A percentile compares a stretch with the other conserved stretches of the same genome.
These are phyloP conservation scores for Limnephilus marmoratus DNA, from an alignment of 2,888 invertebrate genomes.

Conservation along the genomic window DNA sequence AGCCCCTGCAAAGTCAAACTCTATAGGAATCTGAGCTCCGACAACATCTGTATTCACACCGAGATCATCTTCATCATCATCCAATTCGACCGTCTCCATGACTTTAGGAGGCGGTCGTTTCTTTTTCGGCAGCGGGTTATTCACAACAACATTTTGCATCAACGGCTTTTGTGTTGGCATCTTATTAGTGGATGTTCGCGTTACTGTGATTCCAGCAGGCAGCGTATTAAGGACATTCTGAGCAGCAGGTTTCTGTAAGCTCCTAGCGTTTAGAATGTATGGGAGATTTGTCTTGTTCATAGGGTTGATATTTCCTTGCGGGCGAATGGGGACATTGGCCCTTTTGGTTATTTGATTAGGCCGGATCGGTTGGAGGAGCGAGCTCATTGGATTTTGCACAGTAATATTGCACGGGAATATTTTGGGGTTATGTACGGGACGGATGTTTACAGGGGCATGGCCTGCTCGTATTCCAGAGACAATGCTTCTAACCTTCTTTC, in stretches of 20 bases:
- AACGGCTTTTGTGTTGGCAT: background rate
- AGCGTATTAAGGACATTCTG: conserved; percentile 65
- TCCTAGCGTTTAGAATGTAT: background rate
- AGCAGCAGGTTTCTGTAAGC: conserved; percentile 4
- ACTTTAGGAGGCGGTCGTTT: background rate
- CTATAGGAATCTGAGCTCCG: conserved; percentile 43
- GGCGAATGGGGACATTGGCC: background rate
- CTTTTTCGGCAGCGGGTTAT: background rate
- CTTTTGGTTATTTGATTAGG: background rate
- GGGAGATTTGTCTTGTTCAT: conserved; percentile 13
- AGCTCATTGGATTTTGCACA: background rate
- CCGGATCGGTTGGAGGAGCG: background rate
- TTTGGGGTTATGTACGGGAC: background rate
- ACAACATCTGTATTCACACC: conserved; percentile 63
- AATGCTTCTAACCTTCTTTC: background rate
- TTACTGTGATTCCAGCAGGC: conserved; percentile 72
- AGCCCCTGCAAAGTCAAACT: conserved; percentile 61
- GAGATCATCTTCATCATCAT: conserved; percentile 71
- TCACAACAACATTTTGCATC: background rate
- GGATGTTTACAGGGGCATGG: background rate
- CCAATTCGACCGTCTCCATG: conserved; percentile 71
- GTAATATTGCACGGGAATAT: background rate
- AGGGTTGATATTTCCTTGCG: background rate
- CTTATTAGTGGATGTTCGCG: conserved; percentile 67
- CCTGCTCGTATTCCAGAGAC: background rate